Conservation (phyloP, 2,888 invertebrate species). For the Dromius quadrimaculatus region DNA sequence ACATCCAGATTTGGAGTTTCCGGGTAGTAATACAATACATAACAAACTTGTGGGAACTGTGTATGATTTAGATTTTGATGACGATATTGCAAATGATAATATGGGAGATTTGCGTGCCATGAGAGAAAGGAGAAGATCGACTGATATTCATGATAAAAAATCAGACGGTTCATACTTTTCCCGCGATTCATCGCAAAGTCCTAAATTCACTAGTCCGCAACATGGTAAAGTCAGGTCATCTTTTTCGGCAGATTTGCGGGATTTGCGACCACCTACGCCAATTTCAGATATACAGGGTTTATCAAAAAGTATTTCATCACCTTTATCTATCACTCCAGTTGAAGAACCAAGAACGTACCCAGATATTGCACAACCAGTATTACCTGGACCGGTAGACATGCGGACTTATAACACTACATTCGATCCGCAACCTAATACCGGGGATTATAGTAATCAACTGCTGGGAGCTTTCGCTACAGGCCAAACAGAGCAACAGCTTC, state of each 20-base stretch:
- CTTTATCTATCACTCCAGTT: slow-evolving; percentile 56
- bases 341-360: slow-evolving; percentile 67
- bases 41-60: slow-evolving; percentile 88
- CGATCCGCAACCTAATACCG: slow-evolving; percentile 72
- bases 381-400: slow-evolving; percentile 92
- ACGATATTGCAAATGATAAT: slow-evolving; percentile 82
- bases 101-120: slow-evolving; percentile 81
- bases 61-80: slow-evolving; percentile 87
- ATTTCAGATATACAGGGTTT: slow-evolving; percentile 61
- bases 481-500: slow-evolving; percentile 77
- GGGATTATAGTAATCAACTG: slow-evolving; percentile 75
- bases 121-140: slow-evolving; percentile 82
- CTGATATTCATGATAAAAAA: slow-evolving; percentile 75
- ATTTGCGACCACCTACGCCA: slow-evolving; percentile 68
- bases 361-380: slow-evolving; percentile 77
- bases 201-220: slow-evolving; percentile 70
- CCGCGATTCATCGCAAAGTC: slow-evolving; percentile 71
- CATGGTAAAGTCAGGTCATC: slow-evolving; percentile 62
- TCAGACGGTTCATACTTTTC: slow-evolving; percentile 69
- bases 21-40: slow-evolving; percentile 77
- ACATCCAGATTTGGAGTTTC: slow-evolving; percentile 63
- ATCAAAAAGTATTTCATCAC: slow-evolving; percentile 57
- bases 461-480: slow-evolving; percentile 76
- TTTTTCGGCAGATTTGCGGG: slow-evolving; percentile 66
- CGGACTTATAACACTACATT: slow-evolving; percentile 80